These are phyloP conservation scores for Onychostruthus taczanowskii DNA, from an alignment of 2,113 vertebrate species.

Conservation along the genomic window DNA sequence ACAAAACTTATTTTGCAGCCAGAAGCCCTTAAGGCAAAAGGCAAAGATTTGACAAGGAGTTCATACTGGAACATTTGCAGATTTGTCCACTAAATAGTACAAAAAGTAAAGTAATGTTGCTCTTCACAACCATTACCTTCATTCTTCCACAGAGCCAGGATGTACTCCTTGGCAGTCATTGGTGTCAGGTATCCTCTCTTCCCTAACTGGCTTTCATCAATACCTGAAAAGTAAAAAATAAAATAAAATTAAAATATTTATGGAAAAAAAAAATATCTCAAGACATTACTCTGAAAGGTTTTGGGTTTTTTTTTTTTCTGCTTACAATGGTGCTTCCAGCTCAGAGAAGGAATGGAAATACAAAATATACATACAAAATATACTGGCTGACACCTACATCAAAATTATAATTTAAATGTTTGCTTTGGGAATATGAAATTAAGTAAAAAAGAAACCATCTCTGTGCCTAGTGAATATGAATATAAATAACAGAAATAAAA, in stretches of 20 bases:
- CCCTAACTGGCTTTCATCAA: constrained; percentile 74
- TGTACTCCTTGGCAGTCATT: constrained; percentile 81
- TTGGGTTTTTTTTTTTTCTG: neutral
- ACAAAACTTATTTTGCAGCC: neutral
- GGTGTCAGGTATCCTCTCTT: constrained; percentile 90
- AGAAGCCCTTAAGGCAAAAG: neutral
- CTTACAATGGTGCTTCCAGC: neutral
- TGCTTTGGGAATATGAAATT: neutral
- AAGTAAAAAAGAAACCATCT: neutral
- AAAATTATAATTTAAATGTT: neutral
- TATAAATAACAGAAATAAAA: neutral
- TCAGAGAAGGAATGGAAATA: neutral
- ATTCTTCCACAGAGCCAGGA: constrained; percentile 83
- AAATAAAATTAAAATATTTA: neutral
- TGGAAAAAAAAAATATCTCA: neutral
- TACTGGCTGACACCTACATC: neutral
- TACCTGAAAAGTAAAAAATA: neutral
- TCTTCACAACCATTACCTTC: constrained; percentile 79
- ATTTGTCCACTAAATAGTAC: neutral
- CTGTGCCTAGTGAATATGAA: neutral
- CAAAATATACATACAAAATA: neutral
- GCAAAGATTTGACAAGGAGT: neutral
- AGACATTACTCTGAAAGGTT: neutral
- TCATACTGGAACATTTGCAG: neutral
- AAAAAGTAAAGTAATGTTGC: neutral